Base-by-base conservation (phyloP, 2,797 vertebrate genomes). In the Hozukius guyotensis region DNA sequence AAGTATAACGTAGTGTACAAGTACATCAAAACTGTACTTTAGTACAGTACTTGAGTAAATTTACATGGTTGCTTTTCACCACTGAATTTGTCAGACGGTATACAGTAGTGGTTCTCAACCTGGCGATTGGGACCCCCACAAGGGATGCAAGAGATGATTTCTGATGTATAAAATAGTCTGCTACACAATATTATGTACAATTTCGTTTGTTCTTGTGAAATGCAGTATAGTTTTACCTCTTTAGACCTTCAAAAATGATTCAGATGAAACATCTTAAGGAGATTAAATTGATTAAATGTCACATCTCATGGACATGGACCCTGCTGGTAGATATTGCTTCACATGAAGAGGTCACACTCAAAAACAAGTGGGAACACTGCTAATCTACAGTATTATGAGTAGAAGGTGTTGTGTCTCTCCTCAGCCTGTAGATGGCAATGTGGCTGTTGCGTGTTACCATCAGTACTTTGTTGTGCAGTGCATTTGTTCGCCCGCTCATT, bases 341-440 rank as follows among this genome's bases (percentile, higher is more conserved):
- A 24, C 32, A 22, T 31, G 36, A 11, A 55, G 14, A 7, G 25
- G 8, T 62, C 22, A 42, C 31, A 12, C 36, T 46, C 5, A 56
- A 42, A 63, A 57, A 27, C 2, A 55, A 0, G 2, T 57, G 29
- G 27, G 4, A 46, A 24, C 32, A 9, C 36, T 38, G 25, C 8
- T 27, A 12, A 24, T 16, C 16, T 3, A n/a, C n/a, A n/a, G n/a
- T n/a, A 9, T 1, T 4, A 22, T 20, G 29, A 6, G 10, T 29
- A 4, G 12, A 77, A 77, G 56, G 2, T 74, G 82, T n/a, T 46
- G 4, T 73, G 36, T 67, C 57, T 66, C n/a, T 36, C 64, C 5
- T 82, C 56, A 1, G 55, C 86, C 93, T 86, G 73, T 75, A 93
- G 92, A 62, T 82, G 93, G 88, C 92, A 90, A 77, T 64, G 72